phyloP scores from a whole-genome alignment of 2,888 invertebrate species.

The Osedax fenrisi region DNA sequence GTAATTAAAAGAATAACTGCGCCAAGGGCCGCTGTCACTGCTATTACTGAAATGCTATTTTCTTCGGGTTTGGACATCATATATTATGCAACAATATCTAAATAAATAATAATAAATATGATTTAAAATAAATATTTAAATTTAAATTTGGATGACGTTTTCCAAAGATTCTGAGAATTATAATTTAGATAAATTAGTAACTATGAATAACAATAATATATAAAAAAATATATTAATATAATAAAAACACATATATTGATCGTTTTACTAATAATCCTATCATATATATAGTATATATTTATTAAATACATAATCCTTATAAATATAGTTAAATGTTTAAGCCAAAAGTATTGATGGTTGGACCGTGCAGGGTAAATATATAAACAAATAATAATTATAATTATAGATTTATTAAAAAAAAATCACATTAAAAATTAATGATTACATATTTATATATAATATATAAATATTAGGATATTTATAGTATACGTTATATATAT shows the following conservation, averaged over 20 bases:
- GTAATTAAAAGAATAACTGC: not conserved
- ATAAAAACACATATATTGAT: too few relatives aligned
- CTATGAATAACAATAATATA: not conserved
- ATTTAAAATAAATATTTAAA: not conserved
- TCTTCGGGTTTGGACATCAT: not conserved
- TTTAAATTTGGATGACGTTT: not conserved
- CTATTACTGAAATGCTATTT: not conserved
- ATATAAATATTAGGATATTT: too few relatives aligned
- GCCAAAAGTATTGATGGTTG: constrained; percentile 32
- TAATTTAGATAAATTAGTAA: not conserved
- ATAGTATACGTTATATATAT: too few relatives aligned
- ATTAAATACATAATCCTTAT: not conserved
- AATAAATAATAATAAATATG: not conserved
- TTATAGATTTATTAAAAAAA: too few relatives aligned
- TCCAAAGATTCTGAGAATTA: not conserved
- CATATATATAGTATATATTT: not conserved
- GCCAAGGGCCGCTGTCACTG: not conserved
- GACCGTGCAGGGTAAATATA: constrained; percentile 33
- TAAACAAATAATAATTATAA: not conserved
- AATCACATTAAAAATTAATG: too few relatives aligned
- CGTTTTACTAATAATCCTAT: too few relatives aligned
- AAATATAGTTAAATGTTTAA: constrained; percentile 22
- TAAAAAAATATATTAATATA: not conserved
- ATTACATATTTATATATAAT: too few relatives aligned
- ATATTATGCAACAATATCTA: not conserved